Conservation (phyloP, 2,888 invertebrate species). For the Phyto melanocephala region DNA sequence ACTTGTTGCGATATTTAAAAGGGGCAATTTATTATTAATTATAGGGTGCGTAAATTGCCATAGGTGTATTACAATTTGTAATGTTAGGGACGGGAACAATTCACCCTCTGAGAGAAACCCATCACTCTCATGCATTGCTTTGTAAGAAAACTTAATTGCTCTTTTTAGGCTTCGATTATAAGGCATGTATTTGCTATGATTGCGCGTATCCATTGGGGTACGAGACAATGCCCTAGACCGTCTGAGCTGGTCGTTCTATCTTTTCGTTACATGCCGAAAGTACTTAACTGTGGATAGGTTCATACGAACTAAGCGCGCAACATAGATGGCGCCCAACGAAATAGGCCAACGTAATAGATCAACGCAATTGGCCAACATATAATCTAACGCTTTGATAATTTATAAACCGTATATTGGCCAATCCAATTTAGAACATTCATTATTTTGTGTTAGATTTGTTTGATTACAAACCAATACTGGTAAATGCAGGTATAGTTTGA, state of each 20-base stretch:
- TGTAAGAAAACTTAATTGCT: too few relatives aligned
- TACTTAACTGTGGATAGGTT: constrained; percentile 29
- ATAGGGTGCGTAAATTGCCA: neutral
- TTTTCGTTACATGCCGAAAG: constrained; percentile 43
- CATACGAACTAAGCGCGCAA: neutral
- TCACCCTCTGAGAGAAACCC: too few relatives aligned
- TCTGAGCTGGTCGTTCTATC: neutral
- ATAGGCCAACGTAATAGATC: constrained; percentile 1
- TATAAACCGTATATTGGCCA: too few relatives aligned
- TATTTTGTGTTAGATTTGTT: too few relatives aligned
- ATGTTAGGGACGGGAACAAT: neutral
- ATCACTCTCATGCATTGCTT: too few relatives aligned
- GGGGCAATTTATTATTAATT: neutral
- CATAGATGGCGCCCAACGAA: neutral
- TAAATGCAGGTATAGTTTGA: too few relatives aligned
- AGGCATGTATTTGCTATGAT: neutral
- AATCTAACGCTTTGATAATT: too few relatives aligned
- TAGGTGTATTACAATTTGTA: neutral
- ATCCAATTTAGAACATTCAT: too few relatives aligned
- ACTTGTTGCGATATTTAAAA: neutral
- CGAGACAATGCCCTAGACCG: neutral
- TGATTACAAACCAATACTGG: too few relatives aligned
- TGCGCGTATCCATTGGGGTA: neutral
- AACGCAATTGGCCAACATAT: too few relatives aligned
- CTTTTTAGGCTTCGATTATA: too few relatives aligned